phyloP scores from a whole-genome alignment of 2,797 vertebrate genomes.

The Scolopax bukidnonensis region DNA sequence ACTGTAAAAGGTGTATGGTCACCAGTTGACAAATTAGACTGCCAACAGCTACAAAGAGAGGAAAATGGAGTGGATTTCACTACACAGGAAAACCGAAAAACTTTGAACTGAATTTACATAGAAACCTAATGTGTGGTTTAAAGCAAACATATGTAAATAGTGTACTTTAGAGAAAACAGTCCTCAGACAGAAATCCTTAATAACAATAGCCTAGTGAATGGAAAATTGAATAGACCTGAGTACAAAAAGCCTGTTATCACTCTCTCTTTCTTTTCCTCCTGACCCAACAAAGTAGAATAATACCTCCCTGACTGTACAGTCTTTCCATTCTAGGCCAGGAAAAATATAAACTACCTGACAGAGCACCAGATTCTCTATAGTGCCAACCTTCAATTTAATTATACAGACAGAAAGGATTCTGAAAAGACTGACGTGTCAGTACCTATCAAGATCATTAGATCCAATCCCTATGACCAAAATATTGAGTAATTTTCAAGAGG shows the following conservation, averaged over 20 bases:
- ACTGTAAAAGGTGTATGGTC: neutral
- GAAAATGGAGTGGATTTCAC: neutral
- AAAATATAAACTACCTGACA: slow-evolving; percentile 41
- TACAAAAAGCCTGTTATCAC: neutral
- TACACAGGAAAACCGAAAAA: neutral
- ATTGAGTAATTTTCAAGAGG: slow-evolving; percentile 43
- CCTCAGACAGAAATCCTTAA: neutral
- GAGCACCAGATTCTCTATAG: slow-evolving; percentile 23
- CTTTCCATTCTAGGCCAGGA: slow-evolving; percentile 14
- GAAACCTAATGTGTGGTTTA: neutral
- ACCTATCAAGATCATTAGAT: slow-evolving; percentile 61
- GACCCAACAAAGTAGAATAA: slow-evolving; percentile 60
- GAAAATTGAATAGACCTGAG: neutral
- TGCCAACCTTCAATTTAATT: slow-evolving; percentile 70
- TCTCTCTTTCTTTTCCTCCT: neutral
- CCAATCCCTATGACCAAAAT: slow-evolving; percentile 45
- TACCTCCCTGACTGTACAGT: neutral
- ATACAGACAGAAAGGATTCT: slow-evolving; percentile 51
- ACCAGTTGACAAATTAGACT: slow-evolving; percentile 11
- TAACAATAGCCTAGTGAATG: neutral
- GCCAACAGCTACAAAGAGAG: neutral
- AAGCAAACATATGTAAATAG: neutral
- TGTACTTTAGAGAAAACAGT: neutral
- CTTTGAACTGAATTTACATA: neutral
- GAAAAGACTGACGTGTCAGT: slow-evolving; percentile 58